These are phyloP conservation scores for Mythimna pallens DNA, from an alignment of 2,888 invertebrate species.

Conservation along the genomic window DNA sequence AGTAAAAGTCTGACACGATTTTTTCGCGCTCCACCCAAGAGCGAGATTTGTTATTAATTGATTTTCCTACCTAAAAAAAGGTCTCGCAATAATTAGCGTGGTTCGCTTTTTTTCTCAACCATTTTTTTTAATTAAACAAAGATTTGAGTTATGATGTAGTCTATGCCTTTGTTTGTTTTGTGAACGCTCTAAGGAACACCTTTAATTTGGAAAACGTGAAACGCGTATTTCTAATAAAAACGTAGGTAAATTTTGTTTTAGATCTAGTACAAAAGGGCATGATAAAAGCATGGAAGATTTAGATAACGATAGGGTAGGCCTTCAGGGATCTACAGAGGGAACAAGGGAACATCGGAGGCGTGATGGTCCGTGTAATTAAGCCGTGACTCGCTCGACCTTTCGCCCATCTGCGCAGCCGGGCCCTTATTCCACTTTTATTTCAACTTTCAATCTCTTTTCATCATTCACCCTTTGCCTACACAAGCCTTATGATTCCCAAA, in stretches of 20 bases:
- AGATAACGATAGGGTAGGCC: conserved; percentile 61
- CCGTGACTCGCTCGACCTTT: conserved; percentile 69
- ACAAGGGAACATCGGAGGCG: conserved; percentile 62
- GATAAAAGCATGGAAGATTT: conserved; percentile 60
- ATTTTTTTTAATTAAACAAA: conserved; percentile 56
- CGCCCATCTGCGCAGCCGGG: conserved; percentile 53
- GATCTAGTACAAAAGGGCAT: conserved; percentile 47
- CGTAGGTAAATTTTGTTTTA: conserved; percentile 55
- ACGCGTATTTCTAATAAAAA: conserved; percentile 37
- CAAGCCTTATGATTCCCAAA: conserved; percentile 45
- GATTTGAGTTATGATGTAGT: conserved; percentile 50
- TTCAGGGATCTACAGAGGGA: conserved; percentile 51
- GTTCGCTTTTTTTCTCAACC: too few relatives aligned
- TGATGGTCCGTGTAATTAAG: conserved; percentile 72
- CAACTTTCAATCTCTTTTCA: conserved; percentile 57
- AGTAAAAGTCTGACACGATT: too few relatives aligned
- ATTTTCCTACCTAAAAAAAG: neutral
- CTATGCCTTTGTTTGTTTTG: conserved; percentile 34
- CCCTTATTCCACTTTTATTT: conserved; percentile 56
- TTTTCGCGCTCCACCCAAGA: too few relatives aligned
- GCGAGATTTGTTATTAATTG: too few relatives aligned
- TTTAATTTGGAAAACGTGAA: conserved; percentile 36
- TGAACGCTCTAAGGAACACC: conserved; percentile 22
- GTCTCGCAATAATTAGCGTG: conserved; percentile 16
- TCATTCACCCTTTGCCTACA: conserved; percentile 19